Conservation (phyloP, 1,140 invertebrate genomes). For the Apocrypta bakeri region DNA sequence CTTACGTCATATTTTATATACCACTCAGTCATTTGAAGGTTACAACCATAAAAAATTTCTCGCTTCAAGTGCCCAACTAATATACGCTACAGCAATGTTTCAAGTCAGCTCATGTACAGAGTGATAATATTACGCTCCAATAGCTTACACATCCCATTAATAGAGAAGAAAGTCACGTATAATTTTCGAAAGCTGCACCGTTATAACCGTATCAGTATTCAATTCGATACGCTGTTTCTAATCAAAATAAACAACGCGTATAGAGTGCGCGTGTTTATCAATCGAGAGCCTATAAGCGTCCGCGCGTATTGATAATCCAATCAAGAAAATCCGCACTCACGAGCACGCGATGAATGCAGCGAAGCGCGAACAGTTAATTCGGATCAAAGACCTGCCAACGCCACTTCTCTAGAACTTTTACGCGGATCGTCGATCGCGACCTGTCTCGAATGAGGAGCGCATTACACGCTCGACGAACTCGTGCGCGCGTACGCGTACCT, state of each 20-base stretch:
- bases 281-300: too few relatives aligned
- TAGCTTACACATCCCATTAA: neutral
- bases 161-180: neutral
- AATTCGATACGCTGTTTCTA: too few relatives aligned
- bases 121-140: too few relatives aligned
- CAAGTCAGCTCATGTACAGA: too few relatives aligned
- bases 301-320: neutral
- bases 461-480: neutral
- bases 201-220: too few relatives aligned
- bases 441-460: neutral
- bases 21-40: neutral
- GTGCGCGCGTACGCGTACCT: neutral
- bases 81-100: neutral
- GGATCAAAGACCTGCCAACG: constrained; percentile 1
- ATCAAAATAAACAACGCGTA: neutral
- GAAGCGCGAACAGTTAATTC: neutral
- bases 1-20: neutral
- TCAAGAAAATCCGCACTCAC: neutral
- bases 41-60: neutral
- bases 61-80: neutral
- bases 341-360: too few relatives aligned
- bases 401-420: neutral
- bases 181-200: too few relatives aligned
- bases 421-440: neutral
- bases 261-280: neutral